A percentile compares a stretch with the other conserved stretches of the same genome.
phyloP scores from a whole-genome alignment of 2,113 vertebrate genomes.

The Entosphenus tridentatus region DNA sequence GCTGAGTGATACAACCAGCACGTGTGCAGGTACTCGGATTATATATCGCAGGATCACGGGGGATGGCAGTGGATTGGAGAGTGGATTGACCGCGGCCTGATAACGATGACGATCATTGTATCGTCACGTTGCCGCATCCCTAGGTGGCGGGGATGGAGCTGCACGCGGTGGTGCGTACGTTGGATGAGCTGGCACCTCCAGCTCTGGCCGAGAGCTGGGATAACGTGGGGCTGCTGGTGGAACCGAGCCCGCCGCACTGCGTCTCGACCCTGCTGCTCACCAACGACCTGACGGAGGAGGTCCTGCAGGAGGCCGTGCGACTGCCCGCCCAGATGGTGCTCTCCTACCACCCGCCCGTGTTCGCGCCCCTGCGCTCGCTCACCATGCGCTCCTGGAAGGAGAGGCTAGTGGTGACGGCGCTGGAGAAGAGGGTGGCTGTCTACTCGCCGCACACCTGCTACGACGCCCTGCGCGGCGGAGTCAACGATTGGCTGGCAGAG shows the following conservation, averaged over 20 bases:
- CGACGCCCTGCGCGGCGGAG: slow-evolving; percentile 45
- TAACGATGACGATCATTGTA: too few relatives aligned
- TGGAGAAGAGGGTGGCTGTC: slow-evolving; percentile 50
- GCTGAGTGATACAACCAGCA: too few relatives aligned
- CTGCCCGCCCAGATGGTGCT: slow-evolving; percentile 43
- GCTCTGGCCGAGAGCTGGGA: slow-evolving; percentile 75
- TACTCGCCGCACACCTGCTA: slow-evolving; percentile 76
- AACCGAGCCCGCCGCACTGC: slow-evolving; percentile 42
- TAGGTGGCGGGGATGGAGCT: slow-evolving; percentile 34
- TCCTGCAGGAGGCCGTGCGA: slow-evolving; percentile 55
- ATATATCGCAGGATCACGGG: too few relatives aligned
- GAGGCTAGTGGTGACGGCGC: slow-evolving; percentile 38
- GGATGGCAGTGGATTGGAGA: too few relatives aligned
- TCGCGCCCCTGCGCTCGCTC: slow-evolving; percentile 41
- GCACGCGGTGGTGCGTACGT: slow-evolving; percentile 28
- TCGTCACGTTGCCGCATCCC: not conserved
- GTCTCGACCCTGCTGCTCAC: slow-evolving; percentile 50
- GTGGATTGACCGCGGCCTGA: too few relatives aligned
- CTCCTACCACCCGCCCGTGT: slow-evolving; percentile 75
- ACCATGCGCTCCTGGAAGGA: slow-evolving; percentile 62
- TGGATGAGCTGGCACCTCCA: slow-evolving; percentile 47
- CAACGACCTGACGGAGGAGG: slow-evolving; percentile 52
- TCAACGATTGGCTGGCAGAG: slow-evolving; percentile 59
- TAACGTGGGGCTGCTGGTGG: slow-evolving; percentile 70
- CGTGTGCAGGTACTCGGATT: too few relatives aligned